Percentiles rank a stretch among this genome's conserved stretches.
phyloP scores from a whole-genome alignment of 1,140 invertebrate species.

The Ericerus pela region DNA sequence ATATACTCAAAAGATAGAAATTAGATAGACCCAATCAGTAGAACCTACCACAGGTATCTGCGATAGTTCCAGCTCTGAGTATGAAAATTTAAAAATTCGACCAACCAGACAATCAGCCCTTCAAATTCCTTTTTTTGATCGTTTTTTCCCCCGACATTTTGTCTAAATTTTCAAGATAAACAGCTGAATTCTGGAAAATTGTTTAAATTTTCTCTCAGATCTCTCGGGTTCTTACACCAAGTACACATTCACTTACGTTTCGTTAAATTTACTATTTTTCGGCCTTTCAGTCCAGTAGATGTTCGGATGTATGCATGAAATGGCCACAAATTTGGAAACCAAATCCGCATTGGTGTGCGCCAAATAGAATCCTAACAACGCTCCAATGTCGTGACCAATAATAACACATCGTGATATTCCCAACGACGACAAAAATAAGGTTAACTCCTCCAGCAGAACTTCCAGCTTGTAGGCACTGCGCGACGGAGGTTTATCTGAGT shows the following conservation, averaged over 20 bases:
- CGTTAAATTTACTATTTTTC: conserved; percentile 37
- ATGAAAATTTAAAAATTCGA: too few relatives aligned
- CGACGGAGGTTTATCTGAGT: conserved; percentile 60
- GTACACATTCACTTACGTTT: conserved; percentile 33
- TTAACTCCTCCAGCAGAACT: conserved; percentile 48
- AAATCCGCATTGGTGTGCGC: conserved; percentile 45
- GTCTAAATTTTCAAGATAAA: too few relatives aligned
- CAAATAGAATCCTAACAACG: conserved; percentile 55
- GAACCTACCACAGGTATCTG: too few relatives aligned
- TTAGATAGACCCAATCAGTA: too few relatives aligned
- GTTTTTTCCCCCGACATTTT: too few relatives aligned
- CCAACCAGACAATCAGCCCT: too few relatives aligned
- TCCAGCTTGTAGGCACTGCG: conserved; percentile 43
- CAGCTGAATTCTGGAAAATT: too few relatives aligned
- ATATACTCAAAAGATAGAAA: too few relatives aligned
- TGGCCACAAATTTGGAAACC: conserved; percentile 52
- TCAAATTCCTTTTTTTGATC: too few relatives aligned
- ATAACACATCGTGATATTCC: conserved; percentile 40
- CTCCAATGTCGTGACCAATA: conserved; percentile 70
- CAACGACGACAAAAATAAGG: conserved; percentile 47
- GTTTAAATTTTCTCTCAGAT: too few relatives aligned
- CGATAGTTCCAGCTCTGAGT: too few relatives aligned
- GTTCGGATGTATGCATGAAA: conserved; percentile 61
- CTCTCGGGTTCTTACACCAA: too few relatives aligned
- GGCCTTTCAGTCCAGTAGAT: conserved; percentile 43